Evolutionary conservation across 2,888 invertebrate genomes (phyloP), one percentile per base, ranked within the genome.

Genomic region (Phaonia tiefii): DNA sequence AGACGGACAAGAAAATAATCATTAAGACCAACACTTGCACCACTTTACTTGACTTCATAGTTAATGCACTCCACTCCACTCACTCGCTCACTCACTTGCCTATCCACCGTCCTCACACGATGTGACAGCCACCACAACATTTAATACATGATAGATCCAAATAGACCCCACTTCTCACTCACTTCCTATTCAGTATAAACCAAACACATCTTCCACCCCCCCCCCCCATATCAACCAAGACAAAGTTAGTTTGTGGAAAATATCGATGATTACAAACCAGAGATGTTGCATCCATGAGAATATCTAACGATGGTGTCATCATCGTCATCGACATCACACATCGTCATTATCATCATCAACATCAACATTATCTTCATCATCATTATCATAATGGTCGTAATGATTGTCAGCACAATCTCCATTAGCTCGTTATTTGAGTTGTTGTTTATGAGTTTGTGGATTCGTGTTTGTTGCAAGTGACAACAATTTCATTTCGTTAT

Each of bases 1-100:
- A 60, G 37, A 56, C 1, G 25, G 11, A 22, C 20, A 11, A 58
- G 15, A 42, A 22, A n/a, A 39, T 26, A 69, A 76, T 76, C 63
- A 58, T 63, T 58, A 73, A 22, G 42, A 66, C 15, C 66, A 74
- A 70, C 56, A 79, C 74, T 74, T 70, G 71, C 66, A 79, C 70
- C 71, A 63, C 46, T 65, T 49, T 39, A 66, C 56, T n/a, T n/a
- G n/a, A n/a, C n/a, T n/a, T n/a, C n/a, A n/a, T n/a, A 77, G 25
- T 49, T 39, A 58, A 67, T 69, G 44, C 54, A 56, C 54, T 13
- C 13, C n/a, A 58, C 25, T 54, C 25, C 11, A 13, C 54, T 13
- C 44, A 4, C 13, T 8, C 25, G 46, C 54, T 1, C 49, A 49
- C 49, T 5, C 20, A 20, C 20, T 44, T 44, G 7, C 11, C 2